Conservation (phyloP, 2,888 invertebrate species). For the Drosophila testacea region DNA sequence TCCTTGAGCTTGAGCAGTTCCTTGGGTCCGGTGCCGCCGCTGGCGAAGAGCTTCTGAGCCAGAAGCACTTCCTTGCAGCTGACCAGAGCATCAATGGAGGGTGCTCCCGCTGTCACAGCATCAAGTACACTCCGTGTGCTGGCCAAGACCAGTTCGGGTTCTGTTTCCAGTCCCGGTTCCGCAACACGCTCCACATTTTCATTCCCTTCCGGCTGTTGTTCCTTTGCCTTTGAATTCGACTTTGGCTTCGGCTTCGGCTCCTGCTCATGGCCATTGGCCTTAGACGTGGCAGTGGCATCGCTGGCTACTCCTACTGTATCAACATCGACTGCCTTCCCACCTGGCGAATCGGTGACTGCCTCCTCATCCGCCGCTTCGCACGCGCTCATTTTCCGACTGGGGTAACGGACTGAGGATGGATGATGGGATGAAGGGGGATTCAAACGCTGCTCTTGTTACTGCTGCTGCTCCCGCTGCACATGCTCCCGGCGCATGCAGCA, state of each 20-base stretch:
- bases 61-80: conserved; percentile 71
- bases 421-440: neutral
- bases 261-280: conserved; percentile 16
- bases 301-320: conserved; percentile 1
- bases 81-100: conserved; percentile 67
- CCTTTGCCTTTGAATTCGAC: neutral
- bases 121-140: conserved; percentile 28
- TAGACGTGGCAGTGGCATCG: neutral
- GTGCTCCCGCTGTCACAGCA: conserved; percentile 42
- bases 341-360: conserved; percentile 6
- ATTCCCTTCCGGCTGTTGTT: neutral
- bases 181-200: neutral
- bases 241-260: neutral
- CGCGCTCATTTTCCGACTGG: conserved; percentile 65
- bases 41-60: conserved; percentile 62
- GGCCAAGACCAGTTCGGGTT: conserved; percentile 7
- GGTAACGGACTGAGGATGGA: neutral
- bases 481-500: conserved; percentile 64
- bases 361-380: conserved; percentile 44
- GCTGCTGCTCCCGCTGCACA: conserved; percentile 47
- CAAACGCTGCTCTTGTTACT: conserved; percentile 22
- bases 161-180: conserved; percentile 2
- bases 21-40: conserved; percentile 63
- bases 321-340: conserved; percentile 6
- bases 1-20: conserved; percentile 85